Base-by-base conservation (phyloP, 1,140 invertebrate species). In the Portunus trituberculatus region DNA sequence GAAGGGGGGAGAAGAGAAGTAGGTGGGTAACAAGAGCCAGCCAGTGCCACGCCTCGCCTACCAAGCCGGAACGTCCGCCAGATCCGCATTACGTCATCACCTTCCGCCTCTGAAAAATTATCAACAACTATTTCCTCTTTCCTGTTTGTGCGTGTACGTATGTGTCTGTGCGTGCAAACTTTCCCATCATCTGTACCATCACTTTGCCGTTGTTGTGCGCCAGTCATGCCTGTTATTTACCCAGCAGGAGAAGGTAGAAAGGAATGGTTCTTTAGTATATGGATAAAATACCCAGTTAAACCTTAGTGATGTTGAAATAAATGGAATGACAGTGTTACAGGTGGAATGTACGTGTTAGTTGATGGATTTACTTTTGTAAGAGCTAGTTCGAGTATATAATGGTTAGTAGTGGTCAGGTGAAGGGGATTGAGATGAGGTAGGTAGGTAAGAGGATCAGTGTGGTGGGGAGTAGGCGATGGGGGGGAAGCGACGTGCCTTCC, bases 41-140 rank as follows among this genome's bases (percentile, higher is more conserved):
- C 84, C 31, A 59, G 46, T 91, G 90, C 90, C 90, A 91, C 67
- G 90, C 90, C 59, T 91, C 52, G 90, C 90, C 29, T 76, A 91
- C 90, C 90, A 91, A 91, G 39, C 90, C 90, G 90, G 90, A 91
- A 91, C 90, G 67, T 7, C 89, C 28, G 32, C 90, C 28, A 76
- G 90, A 91, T 91, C 90, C 90, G 59, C 32, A 31, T 76, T 91
- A 59, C 52, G 89, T 59, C 89, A 52, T 91, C 89, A 52, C 52
- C 16, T 87, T 31, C 39, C 14, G n/a, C 86, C 12, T 32, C 10
- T 31, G 31, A 76, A n/a, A 76, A 76, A 76, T 7, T 25, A n/a
- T n/a, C 25, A 32, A 29, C 84, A 87, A 28, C 39, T 32, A 32
- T 87, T 14, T 16, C 84, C 39, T 87, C 16, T 32, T 87, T 16